Evolutionary conservation across 1,140 invertebrate species (phyloP), one percentile per base, ranked within the genome.

Genomic region (Hermetia illucens): DNA sequence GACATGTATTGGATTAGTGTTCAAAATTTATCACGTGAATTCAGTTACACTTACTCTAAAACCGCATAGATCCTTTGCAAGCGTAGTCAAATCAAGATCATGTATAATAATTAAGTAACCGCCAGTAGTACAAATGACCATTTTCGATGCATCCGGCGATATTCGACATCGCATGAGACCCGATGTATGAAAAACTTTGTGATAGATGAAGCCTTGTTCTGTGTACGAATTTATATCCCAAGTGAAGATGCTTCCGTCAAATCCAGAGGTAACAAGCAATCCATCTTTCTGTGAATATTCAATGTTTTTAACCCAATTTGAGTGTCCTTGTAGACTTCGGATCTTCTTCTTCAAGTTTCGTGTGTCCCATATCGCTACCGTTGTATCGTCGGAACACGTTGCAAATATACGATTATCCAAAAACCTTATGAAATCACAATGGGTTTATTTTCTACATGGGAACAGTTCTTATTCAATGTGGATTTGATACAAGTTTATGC

Each of bases 241-340:
- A 2, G 86, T 84, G 51, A 85, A 90, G 58, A 95, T 88, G 46
- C 80, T 85, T 12, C 90, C 89, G 64, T 94, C 90, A 61, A 94
- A 85, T 5, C 87, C 88, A 22, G 88, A 92, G 3, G 87, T 91
- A 3, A 94, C 74, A 17, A 95, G 66, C 4, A 90, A 64, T 39
- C 86, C 80, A 51, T 88, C 81, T 46, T 75, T 77, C n/a, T 77
- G 71, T 32, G 84, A 88, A 57, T 88, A 94, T 55, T 95, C 90
- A 42, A 95, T 91, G 59, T 92, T 94, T 64, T 95, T 94, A 5
- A 94, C 91, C 90, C 90, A 94, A 64, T 91, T 91, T 0, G 83
- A 81, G 61, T 95, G 90, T 8, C 90, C 90, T 39, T 77, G 69
- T 1, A 94, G 65, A 2, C 77, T 78, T 37, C 78, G 70, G 32